Evolutionary conservation across 30 jellyfish, hydroid and myxozoan genomes (phyloP).

Genomic region (Aurelia coerulea): DNA sequence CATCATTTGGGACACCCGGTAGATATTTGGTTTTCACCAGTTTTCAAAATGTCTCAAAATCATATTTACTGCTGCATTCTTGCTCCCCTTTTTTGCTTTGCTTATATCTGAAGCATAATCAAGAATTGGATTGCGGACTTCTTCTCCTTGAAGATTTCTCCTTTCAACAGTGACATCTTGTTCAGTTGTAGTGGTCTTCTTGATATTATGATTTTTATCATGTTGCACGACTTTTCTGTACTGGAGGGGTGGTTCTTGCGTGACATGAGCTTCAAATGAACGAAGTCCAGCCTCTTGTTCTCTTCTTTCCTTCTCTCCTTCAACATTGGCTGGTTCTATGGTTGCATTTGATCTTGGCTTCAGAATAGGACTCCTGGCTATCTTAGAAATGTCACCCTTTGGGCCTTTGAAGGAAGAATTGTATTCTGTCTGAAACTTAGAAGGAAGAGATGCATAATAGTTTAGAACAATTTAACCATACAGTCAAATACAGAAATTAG

Average conservation of each 20-base stretch:
- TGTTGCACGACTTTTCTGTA: constrained; percentile 21
- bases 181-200: constrained; percentile 2
- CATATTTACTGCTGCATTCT: too few relatives aligned
- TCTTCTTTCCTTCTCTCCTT: not conserved
- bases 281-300: constrained; percentile 52
- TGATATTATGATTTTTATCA: constrained; percentile 38
- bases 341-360: constrained; percentile 49
- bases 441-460: too few relatives aligned
- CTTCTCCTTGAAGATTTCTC: not conserved
- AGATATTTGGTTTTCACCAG: too few relatives aligned
- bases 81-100: constrained; percentile 2
- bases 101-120: constrained; percentile 34
- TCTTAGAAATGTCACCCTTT: not conserved
- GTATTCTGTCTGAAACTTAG: constrained; percentile 75
- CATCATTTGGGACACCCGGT: too few relatives aligned
- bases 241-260: constrained; percentile 70
- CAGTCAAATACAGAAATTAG: too few relatives aligned
- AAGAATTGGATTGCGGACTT: constrained; percentile 23
- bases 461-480: too few relatives aligned
- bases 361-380: constrained; percentile 57
- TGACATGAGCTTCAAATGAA: constrained; percentile 29
- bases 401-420: constrained; percentile 59
- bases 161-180: not conserved
- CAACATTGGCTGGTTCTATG: not conserved
- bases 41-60: too few relatives aligned